A percentile compares a stretch with the other conserved stretches of the same genome.
Conservation (phyloP, 2,113 vertebrate species). For the Pandion haliaetus region DNA sequence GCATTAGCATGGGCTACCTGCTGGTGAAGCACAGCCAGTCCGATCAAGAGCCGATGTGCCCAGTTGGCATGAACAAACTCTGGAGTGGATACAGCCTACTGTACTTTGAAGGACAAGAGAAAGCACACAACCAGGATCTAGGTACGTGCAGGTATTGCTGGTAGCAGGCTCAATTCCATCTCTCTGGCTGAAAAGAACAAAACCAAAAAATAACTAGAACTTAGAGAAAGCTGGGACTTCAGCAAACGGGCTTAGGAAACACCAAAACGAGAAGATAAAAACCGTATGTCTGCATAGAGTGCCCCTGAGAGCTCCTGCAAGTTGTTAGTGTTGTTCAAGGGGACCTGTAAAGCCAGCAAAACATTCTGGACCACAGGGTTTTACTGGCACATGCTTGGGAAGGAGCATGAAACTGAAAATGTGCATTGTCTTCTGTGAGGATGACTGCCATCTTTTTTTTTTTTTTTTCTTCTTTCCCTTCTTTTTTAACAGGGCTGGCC, state of each 20-base stretch:
- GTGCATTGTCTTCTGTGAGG: background rate
- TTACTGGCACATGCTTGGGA: background rate
- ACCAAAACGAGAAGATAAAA: background rate
- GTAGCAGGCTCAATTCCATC: background rate
- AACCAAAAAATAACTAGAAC: too few relatives aligned
- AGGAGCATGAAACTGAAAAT: background rate
- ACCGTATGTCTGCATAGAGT: background rate
- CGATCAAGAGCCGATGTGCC: conserved; percentile 90
- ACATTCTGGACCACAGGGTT: background rate
- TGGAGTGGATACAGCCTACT: conserved; percentile 97
- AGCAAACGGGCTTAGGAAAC: background rate
- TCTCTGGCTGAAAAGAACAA: background rate
- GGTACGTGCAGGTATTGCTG: conserved; percentile 72
- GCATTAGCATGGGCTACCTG: conserved; percentile 92
- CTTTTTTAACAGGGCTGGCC: conserved; percentile 81
- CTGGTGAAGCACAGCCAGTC: conserved; percentile 98
- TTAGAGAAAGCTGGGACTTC: background rate
- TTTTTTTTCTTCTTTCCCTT: too few relatives aligned
- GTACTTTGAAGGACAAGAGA: conserved; percentile 96
- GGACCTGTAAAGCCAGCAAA: background rate
- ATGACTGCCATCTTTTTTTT: background rate
- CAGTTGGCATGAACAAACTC: conserved; percentile 90
- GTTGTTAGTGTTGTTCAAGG: background rate
- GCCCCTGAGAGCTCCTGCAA: background rate
- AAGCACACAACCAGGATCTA: conserved; percentile 97